Conservation (phyloP, 2,113 vertebrate species). For the Prunella himalayana region DNA sequence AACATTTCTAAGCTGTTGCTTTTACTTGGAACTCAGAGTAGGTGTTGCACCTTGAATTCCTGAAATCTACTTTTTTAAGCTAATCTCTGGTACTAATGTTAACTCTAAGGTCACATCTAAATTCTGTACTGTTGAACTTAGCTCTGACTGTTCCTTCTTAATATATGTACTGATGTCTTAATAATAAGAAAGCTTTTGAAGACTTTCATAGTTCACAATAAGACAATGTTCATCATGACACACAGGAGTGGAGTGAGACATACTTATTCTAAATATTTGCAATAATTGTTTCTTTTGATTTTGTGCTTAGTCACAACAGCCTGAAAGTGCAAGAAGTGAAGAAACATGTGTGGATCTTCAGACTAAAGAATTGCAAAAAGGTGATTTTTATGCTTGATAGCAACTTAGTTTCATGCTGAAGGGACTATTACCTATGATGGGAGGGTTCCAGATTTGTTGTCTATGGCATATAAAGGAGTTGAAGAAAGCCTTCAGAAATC, state of each 20-base stretch:
- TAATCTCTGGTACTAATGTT: neutral
- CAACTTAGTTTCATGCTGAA: neutral
- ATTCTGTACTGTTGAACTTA: neutral
- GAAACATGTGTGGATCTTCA: neutral
- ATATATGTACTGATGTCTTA: neutral
- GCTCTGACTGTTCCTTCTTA: neutral
- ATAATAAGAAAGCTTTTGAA: neutral
- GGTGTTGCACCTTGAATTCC: neutral
- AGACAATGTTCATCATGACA: neutral
- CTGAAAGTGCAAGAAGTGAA: constrained; percentile 13
- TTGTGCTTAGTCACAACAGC: neutral
- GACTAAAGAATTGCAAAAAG: constrained; percentile 22
- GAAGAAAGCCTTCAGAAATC: neutral
- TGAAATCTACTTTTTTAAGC: neutral
- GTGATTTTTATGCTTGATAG: neutral
- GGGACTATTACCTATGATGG: neutral
- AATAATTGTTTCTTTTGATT: neutral
- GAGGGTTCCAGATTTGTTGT: neutral
- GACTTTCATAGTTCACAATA: neutral
- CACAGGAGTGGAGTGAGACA: accelerated
- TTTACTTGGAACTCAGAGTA: neutral
- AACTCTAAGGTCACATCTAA: neutral
- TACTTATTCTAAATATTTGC: neutral
- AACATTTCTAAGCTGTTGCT: neutral
- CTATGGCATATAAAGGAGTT: neutral